Base-by-base conservation (phyloP, 2,113 vertebrate genomes). In the Cebus imitator region DNA sequence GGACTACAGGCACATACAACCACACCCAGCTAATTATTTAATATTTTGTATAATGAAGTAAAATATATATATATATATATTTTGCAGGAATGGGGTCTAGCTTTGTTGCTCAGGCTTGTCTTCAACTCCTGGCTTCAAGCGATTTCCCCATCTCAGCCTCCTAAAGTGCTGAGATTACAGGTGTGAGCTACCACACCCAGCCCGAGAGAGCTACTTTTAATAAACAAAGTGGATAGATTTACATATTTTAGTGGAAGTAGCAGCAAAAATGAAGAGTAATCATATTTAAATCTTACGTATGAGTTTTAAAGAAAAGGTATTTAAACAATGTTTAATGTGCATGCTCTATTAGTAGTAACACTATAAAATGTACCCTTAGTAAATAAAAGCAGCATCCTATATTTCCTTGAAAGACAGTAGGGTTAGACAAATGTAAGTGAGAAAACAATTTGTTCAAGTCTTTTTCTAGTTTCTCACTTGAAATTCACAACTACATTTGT, bases 341-440 rank as follows among this genome's bases (percentile, higher is more conserved):
- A 57, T 23, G 35, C 93, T 61, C 37, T 78, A 57, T 66, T 81
- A 87, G 23, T 5, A 57, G 78, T 73, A 95, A 94, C 58, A 86
- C 61, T 94, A 93, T 45, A 97, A 23, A 95, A n/a, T 78, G 43
- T 94, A 97, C 80, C 96, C 97, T 97, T 96, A 97, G 96, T 84
- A 97, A 97, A 37, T 95, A 40, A 81, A 89, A 91, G 13, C 82
- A 91, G 13, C 18, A 21, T 85, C 27, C 25, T 64, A 17, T 23
- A 37, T 9, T 93, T 87, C 75, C 35, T 64, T 72, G 32, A 83
- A 68, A 70, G 58, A 21, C 4, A 70, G 35, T 16, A 68, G 68
- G 45, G 9, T 68, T 73, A 75, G 48, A 57, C 10, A 91, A 80
- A 13, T 50, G 6, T 25, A 48, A 89, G 10, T 43, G 58, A 2